Evolutionary conservation across 1,140 invertebrate genomes (phyloP).

Genomic region (Vanessa tameamea): DNA sequence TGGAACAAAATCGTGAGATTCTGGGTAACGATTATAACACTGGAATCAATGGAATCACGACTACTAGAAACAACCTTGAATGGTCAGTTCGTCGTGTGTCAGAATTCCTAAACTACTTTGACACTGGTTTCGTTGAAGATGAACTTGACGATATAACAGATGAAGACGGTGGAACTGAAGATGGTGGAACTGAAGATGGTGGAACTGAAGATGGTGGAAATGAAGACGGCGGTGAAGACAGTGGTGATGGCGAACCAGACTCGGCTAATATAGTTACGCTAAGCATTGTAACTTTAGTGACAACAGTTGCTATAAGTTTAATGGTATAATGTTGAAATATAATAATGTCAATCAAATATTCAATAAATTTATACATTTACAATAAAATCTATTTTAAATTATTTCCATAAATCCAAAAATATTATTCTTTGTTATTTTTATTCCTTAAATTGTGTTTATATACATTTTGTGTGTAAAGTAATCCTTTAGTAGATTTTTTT

Average conservation of each 20-base stretch:
- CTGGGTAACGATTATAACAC: conserved; percentile 52
- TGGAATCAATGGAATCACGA: conserved; percentile 44
- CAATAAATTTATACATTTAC: not conserved
- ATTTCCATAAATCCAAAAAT: not conserved
- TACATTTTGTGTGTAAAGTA: not conserved
- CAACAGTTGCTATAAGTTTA: conserved; percentile 46
- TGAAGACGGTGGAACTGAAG: conserved; percentile 12
- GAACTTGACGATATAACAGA: conserved; percentile 40
- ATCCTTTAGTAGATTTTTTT: too few species aligned
- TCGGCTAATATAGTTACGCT: conserved; percentile 52
- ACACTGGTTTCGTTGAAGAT: conserved; percentile 61
- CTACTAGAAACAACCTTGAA: conserved; percentile 47
- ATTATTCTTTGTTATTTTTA: too few species aligned
- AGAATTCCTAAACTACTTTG: conserved; percentile 58
- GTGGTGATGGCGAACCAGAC: conserved; percentile 29
- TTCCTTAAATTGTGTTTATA: too few species aligned
- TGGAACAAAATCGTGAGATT: conserved; percentile 45
- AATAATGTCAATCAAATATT: not conserved
- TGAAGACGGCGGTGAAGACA: conserved; percentile 14
- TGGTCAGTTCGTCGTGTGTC: conserved; percentile 52
- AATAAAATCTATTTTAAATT: not conserved
- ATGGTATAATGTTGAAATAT: conserved; percentile 33
- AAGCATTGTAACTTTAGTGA: conserved; percentile 48
- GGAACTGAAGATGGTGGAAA: conserved; percentile 17
- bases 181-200: conserved; percentile 1